Evolutionary conservation across 2,888 invertebrate species (phyloP), one percentile per base, ranked within the genome.

Genomic region (Cephus pulcher): DNA sequence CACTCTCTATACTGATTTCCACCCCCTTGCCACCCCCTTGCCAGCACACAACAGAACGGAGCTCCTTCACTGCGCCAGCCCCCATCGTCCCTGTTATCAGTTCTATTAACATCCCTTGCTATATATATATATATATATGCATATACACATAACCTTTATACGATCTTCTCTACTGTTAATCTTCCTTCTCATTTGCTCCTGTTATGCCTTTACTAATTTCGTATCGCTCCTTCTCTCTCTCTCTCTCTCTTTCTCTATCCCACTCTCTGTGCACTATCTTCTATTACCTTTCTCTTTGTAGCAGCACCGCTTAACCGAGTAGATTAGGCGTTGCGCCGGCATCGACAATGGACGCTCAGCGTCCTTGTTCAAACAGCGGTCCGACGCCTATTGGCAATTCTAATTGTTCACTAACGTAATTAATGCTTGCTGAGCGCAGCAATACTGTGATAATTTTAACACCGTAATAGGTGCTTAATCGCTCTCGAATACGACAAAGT

Each of bases 381-480:
- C 75, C 75, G 56, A 75, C 75, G 78, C 75, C 78, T 37, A 78
- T 78, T 78, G 78, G 78, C 78, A 75, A 75, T 70, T 78, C 71
- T 75, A 78, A 78, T 78, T 70, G 78, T 78, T 78, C 75, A 30
- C 34, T 78, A 78, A 78, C 75, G 71, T 78, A 74, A 75, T 78
- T 33, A 78, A 74, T 40, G 75, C 70, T 71, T 12, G 32, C 32
- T 12, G 56, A 74, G 74, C 74, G 75, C 71, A 34, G 74, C 75
- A 78, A 78, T 78, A 71, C 78, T 30, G 34, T n/a, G 40, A 69
- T 34, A 70, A 78, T 78, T 75, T 34, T 78, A 75, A 75, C 34
- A 35, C 75, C 69, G 30, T 78, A 75, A 78, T 78, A 37, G 34
- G 34, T n/a, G 56, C 37, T 71, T 56, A 34, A 78, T 78, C 74